Conservation (phyloP, 2,888 invertebrate species). For the Orthosia gothica region DNA sequence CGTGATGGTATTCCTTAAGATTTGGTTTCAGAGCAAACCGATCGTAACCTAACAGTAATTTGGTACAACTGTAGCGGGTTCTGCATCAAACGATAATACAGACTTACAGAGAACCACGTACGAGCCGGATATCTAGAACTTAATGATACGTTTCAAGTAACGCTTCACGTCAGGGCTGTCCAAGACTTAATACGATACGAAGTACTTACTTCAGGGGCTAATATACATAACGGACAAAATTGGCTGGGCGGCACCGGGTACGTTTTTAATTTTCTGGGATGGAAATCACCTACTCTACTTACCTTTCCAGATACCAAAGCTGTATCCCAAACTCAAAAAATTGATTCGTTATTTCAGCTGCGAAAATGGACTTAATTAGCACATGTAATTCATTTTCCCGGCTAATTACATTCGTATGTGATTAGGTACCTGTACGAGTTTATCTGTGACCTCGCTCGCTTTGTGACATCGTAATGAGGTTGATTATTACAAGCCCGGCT, state of each 20-base stretch:
- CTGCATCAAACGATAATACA: slow-evolving; percentile 37
- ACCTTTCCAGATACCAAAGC: slow-evolving; percentile 8
- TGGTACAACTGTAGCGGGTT: slow-evolving; percentile 30
- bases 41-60: slow-evolving; percentile 52
- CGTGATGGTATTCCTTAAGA: slow-evolving; percentile 78
- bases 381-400: slow-evolving; percentile 10
- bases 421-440: too few relatives aligned
- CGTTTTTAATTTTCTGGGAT: too few relatives aligned
- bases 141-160: slow-evolving; percentile 35
- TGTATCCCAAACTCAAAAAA: slow-evolving; percentile 11
- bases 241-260: not conserved
- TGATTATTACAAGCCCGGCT: too few relatives aligned
- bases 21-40: slow-evolving; percentile 58
- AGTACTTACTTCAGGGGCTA: slow-evolving; percentile 20
- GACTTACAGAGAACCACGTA: slow-evolving; percentile 4
- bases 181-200: slow-evolving; percentile 7
- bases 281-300: slow-evolving; percentile 3
- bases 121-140: slow-evolving; percentile 21
- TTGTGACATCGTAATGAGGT: too few relatives aligned
- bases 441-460: too few relatives aligned
- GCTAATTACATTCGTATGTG: slow-evolving; percentile 4
- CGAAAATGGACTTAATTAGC: not conserved
- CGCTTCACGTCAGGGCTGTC: slow-evolving; percentile 37
- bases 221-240: slow-evolving; percentile 42
- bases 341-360: slow-evolving; percentile 5